phyloP scores from a whole-genome alignment of 2,797 vertebrate genomes.

The Scolopax rusticola region DNA sequence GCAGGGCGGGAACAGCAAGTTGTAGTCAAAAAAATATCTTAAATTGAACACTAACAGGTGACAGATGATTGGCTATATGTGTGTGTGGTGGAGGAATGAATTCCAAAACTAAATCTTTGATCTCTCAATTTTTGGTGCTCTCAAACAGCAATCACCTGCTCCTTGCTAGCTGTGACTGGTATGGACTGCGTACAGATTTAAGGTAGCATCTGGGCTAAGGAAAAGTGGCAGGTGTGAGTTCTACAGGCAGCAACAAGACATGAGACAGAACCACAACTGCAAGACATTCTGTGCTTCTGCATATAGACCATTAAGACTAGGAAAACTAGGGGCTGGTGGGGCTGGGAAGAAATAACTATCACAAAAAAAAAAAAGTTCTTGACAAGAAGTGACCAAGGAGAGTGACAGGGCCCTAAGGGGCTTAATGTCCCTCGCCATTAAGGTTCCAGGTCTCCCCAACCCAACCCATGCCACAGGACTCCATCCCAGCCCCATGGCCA shows the following conservation, averaged over 20 bases:
- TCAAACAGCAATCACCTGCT: neutral
- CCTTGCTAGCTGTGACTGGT: neutral
- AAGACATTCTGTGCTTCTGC: neutral
- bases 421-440: neutral
- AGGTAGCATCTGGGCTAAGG: neutral
- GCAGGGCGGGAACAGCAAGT: neutral
- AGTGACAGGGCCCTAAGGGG: neutral
- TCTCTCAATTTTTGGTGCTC: neutral
- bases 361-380: neutral
- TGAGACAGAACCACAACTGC: fast-evolving
- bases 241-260: neutral
- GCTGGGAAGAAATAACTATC: neutral
- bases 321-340: neutral
- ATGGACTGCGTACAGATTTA: neutral
- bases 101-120: neutral
- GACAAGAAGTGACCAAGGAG: neutral
- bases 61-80: neutral
- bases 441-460: too few species aligned
- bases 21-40: neutral
- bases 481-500: fast-evolving
- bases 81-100: neutral
- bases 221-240: neutral
- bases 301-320: neutral
- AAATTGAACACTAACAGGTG: neutral
- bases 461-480: neutral